Conservation (phyloP, 2,888 invertebrate genomes). For the Acleris sparsana region DNA sequence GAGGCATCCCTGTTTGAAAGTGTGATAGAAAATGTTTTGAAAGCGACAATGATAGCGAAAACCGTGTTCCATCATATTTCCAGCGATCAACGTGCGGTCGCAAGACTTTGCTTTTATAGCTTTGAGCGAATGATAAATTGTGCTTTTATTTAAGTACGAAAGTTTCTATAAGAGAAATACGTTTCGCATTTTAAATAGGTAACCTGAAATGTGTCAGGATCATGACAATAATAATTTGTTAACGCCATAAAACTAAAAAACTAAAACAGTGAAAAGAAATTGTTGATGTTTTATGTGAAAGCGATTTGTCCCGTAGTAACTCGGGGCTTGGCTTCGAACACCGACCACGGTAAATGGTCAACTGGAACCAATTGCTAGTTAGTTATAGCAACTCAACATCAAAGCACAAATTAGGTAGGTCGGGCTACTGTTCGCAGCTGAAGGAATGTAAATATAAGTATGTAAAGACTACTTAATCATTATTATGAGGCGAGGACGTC, state of each 20-base stretch:
- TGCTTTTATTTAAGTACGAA: constrained; percentile 20
- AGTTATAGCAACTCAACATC: constrained; percentile 7
- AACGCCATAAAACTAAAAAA: too few species aligned
- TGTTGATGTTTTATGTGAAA: constrained; percentile 44
- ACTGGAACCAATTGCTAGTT: constrained; percentile 40
- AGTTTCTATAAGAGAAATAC: neutral
- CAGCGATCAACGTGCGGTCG: constrained; percentile 64
- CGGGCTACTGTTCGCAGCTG: neutral
- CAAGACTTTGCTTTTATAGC: constrained; percentile 49
- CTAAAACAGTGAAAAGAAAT: neutral
- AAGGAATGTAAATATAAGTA: constrained; percentile 4
- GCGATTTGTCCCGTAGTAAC: constrained; percentile 44
- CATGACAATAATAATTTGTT: too few species aligned
- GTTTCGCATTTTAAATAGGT: neutral
- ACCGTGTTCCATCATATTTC: constrained; percentile 63
- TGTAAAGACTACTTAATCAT: neutral
- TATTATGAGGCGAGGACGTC: neutral
- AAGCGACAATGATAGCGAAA: constrained; percentile 58
- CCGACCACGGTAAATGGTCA: constrained; percentile 47
- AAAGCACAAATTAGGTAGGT: constrained; percentile 2
- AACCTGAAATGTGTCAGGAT: too few species aligned
- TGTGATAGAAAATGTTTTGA: constrained; percentile 60
- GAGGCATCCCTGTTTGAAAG: constrained; percentile 50
- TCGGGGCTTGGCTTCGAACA: constrained; percentile 39
- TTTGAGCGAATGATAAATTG: constrained; percentile 61